Evolutionary conservation across 2,113 vertebrate species (phyloP).

Genomic region (Coturnix japonica): DNA sequence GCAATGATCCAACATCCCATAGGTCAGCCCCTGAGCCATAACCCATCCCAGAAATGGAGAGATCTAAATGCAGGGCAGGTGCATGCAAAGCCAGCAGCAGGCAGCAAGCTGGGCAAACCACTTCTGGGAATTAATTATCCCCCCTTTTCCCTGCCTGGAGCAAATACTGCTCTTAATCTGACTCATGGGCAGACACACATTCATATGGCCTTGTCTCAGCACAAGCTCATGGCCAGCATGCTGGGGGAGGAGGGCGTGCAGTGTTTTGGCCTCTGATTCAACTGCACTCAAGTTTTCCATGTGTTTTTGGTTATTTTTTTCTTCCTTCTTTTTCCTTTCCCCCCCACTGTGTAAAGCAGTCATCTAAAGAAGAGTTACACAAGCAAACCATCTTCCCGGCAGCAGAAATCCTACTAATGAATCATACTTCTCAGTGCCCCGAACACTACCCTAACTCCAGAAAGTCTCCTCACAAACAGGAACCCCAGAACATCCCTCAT

Average conservation of each 20-base stretch:
- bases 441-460: background rate
- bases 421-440: background rate
- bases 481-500: background rate
- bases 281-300: background rate
- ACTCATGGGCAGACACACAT: background rate
- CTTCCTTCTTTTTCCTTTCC: too few relatives aligned
- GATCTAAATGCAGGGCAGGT: background rate
- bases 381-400: background rate
- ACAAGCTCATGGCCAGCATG: fast-evolving
- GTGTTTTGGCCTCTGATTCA: background rate
- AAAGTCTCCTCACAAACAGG: background rate
- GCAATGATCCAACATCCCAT: fast-evolving
- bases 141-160: background rate
- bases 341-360: background rate
- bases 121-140: background rate
- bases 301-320: background rate
- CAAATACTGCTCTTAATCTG: background rate
- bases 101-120: background rate
- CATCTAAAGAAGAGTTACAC: background rate
- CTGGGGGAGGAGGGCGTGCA: background rate
- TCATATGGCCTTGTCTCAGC: background rate
- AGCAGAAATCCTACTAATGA: background rate
- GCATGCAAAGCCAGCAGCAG: background rate
- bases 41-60: background rate
- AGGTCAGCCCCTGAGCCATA: background rate